Evolutionary conservation across 2,888 invertebrate species (phyloP).

Genomic region (Acanthococcus lagerstroemiae): DNA sequence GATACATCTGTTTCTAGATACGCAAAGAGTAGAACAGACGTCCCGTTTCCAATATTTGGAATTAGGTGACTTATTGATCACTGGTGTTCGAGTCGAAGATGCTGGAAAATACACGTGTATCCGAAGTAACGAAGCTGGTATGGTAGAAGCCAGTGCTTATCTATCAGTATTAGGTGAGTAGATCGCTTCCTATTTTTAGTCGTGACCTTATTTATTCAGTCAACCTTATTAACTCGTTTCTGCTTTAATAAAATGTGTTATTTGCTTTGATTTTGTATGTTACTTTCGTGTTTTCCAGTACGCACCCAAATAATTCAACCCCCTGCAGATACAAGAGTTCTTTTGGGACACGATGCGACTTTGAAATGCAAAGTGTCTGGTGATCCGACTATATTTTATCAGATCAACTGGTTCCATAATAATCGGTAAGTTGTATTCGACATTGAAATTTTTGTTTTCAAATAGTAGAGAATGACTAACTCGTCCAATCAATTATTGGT

Average conservation of each 20-base stretch:
- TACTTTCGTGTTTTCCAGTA: conserved; percentile 48
- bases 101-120: conserved; percentile 83
- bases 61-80: conserved; percentile 77
- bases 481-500: neutral
- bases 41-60: conserved; percentile 77
- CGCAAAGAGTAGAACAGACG: conserved; percentile 52
- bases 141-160: conserved; percentile 68
- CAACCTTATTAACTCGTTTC: too few relatives aligned
- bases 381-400: conserved; percentile 76
- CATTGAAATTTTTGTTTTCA: conserved; percentile 10
- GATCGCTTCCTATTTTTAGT: neutral
- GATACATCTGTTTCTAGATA: too few relatives aligned
- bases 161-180: conserved; percentile 69
- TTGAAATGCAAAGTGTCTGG: conserved; percentile 89
- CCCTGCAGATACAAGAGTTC: conserved; percentile 80
- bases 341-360: conserved; percentile 85
- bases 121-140: conserved; percentile 81
- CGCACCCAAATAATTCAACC: conserved; percentile 88
- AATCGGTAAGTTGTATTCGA: conserved; percentile 54
- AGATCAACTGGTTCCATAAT: conserved; percentile 81
- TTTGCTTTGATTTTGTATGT: conserved; percentile 11
- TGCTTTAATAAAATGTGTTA: neutral
- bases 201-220: neutral
- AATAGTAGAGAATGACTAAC: neutral
- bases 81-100: conserved; percentile 71